A percentile compares a stretch with the other conserved stretches of the same genome.
Evolutionary conservation across 2,888 invertebrate species (phyloP).

Genomic region (Nomada flava): DNA sequence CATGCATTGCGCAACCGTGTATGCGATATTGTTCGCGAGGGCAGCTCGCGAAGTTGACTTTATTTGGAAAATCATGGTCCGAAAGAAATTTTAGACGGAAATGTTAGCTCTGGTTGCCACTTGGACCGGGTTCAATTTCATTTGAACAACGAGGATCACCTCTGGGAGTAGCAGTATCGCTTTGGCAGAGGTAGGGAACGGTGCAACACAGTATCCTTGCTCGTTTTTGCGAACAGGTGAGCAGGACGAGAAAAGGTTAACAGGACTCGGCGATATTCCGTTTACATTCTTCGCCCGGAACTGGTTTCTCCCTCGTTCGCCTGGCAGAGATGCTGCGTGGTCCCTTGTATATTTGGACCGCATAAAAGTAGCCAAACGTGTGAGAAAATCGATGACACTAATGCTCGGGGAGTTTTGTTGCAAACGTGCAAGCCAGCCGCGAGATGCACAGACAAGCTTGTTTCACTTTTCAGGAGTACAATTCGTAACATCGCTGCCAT

Average conservation of each 20-base stretch:
- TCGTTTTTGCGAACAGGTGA: constrained; percentile 66
- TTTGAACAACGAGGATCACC: background rate
- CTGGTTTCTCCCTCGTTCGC: constrained; percentile 76
- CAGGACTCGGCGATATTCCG: constrained; percentile 80
- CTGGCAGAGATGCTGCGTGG: constrained; percentile 52
- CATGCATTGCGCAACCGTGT: no score
- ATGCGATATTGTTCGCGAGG: no score
- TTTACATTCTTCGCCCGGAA: constrained; percentile 79
- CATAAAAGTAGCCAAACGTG: constrained; percentile 43
- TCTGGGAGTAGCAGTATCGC: background rate
- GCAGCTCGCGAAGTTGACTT: no score
- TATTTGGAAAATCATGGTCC: no score
- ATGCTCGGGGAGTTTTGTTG: constrained; percentile 4
- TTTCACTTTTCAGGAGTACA: no score
- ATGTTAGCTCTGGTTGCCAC: no score
- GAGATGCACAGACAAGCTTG: no score
- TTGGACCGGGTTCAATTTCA: no score
- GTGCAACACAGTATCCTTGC: constrained; percentile 39
- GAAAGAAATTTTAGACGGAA: no score
- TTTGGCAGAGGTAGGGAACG: background rate
- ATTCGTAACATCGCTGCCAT: no score
- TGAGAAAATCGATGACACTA: constrained; percentile 50
- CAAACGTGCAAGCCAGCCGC: no score
- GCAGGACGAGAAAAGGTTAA: constrained; percentile 79
- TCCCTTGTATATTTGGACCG: constrained; percentile 26